Evolutionary conservation across 2,797 vertebrate species (phyloP).

Genomic region (Neosilurus mollespiculum): DNA sequence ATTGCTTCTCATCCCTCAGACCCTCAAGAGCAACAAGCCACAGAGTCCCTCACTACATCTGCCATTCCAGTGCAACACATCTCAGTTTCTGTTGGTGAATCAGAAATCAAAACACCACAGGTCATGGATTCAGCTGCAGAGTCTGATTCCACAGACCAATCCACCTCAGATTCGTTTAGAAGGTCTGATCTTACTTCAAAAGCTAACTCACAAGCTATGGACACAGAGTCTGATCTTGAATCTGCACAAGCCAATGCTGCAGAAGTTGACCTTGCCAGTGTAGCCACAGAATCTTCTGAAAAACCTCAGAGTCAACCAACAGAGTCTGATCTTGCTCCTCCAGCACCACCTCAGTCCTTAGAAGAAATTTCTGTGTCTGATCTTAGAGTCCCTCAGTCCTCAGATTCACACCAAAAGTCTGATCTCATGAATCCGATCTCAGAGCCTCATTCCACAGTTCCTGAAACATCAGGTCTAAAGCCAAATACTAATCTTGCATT

Average conservation of each 20-base stretch:
- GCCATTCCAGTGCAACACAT: not conserved
- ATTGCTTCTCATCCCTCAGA: constrained; percentile 51
- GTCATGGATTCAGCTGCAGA: not conserved
- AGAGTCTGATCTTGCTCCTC: not conserved
- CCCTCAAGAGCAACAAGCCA: constrained; percentile 56
- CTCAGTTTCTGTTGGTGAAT: not conserved
- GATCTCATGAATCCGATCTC: not conserved
- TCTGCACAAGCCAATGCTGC: not conserved
- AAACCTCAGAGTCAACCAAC: not conserved
- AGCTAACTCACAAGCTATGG: constrained; percentile 1
- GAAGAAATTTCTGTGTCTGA: not conserved
- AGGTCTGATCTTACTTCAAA: not conserved
- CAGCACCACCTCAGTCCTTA: not conserved
- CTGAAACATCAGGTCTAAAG: not conserved
- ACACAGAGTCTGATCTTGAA: not conserved
- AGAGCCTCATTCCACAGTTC: not conserved
- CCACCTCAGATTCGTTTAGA: not conserved
- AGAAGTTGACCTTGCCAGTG: no score
- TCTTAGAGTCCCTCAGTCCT: not conserved
- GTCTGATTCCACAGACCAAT: not conserved
- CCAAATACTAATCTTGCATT: not conserved
- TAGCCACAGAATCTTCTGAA: not conserved
- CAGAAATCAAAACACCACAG: not conserved
- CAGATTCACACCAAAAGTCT: not conserved
- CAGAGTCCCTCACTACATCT: not conserved